These are phyloP conservation scores for Chaetoderma sp. DNA, from an alignment of 2,888 invertebrate species.

Conservation along the genomic window DNA sequence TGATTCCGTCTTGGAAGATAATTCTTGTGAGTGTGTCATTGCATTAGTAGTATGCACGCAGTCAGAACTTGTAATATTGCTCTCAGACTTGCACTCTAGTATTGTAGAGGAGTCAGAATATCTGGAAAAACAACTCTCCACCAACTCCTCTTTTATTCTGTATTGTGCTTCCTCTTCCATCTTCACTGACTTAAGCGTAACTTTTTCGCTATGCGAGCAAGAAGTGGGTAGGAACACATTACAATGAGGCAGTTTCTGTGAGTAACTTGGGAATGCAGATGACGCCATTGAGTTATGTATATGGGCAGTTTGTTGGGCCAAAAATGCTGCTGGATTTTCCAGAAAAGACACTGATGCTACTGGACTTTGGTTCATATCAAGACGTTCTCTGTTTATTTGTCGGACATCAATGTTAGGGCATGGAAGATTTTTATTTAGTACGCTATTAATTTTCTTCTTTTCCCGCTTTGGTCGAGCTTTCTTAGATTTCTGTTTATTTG, in stretches of 20 bases:
- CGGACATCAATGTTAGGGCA: conserved; percentile 76
- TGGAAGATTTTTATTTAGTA: conserved; percentile 64
- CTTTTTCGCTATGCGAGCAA: too few species aligned
- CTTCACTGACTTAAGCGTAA: too few species aligned
- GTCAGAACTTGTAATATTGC: not conserved
- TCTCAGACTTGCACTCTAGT: not conserved
- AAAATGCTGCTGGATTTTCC: conserved; percentile 91
- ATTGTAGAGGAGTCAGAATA: too few species aligned
- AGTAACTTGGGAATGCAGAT: too few species aligned
- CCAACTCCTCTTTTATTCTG: too few species aligned
- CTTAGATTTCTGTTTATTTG: conserved; percentile 25
- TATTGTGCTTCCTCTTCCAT: too few species aligned
- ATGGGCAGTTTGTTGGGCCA: conserved; percentile 90
- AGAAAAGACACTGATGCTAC: conserved; percentile 77
- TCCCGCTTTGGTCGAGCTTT: conserved; percentile 18
- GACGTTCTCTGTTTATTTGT: conserved; percentile 67
- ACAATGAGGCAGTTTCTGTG: too few species aligned
- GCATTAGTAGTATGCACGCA: not conserved
- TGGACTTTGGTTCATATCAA: not conserved
- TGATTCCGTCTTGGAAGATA: not conserved
- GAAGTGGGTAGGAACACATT: too few species aligned
- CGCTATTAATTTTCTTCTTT: conserved; percentile 46
- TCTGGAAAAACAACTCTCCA: too few species aligned
- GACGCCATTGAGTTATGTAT: conserved; percentile 68
- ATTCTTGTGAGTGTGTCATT: not conserved